Evolutionary conservation across 1,140 invertebrate species (phyloP), one percentile per base, ranked within the genome.

Genomic region (Drosophila suzukii): DNA sequence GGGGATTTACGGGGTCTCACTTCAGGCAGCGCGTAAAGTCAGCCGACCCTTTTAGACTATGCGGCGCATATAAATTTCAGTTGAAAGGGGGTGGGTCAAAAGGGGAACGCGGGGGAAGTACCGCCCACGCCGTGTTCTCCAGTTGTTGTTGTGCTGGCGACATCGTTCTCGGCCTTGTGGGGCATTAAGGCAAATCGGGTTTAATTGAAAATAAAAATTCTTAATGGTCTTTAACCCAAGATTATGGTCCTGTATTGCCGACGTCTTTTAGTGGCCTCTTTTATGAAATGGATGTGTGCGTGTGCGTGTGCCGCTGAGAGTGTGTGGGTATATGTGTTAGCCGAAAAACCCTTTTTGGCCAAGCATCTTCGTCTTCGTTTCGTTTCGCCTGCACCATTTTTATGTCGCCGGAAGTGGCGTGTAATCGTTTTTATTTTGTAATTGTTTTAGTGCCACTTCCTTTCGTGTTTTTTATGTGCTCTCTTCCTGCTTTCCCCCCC

Each of bases 201-300:
- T 91, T 91, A 91, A 91, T 91, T 91, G 89, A 91, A 91, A 91
- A 91, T 91, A 91, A 91, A 91, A 91, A 91, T 91, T 90, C 85
- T 85, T 90, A 90, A 90, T 90, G 86, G 85, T 85, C 85, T 80
- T 91, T 84, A 88, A 91, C 80, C 79, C 86, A 86, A 88, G 82
- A 91, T 91, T 88, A 90, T 86, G 79, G 81, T 71, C 74, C 85
- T 81, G 84, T 84, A 89, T 84, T 89, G 84, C 84, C 66, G 54
- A 24, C 83, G 80, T 79, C 80, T 89, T 89, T 89, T 89, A 89
- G 84, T 89, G 85, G 80, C 80, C 67, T 77, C 84, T 84, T 89
- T 83, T 89, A 88, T 89, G 71, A 89, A 88, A 89, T 74, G 76
- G 58, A 55, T 73, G 59, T 72, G 75, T 78, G 54, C 46, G 32